Conservation (phyloP, 2,797 vertebrate species). For the Melanogrammus aeglefinus region DNA sequence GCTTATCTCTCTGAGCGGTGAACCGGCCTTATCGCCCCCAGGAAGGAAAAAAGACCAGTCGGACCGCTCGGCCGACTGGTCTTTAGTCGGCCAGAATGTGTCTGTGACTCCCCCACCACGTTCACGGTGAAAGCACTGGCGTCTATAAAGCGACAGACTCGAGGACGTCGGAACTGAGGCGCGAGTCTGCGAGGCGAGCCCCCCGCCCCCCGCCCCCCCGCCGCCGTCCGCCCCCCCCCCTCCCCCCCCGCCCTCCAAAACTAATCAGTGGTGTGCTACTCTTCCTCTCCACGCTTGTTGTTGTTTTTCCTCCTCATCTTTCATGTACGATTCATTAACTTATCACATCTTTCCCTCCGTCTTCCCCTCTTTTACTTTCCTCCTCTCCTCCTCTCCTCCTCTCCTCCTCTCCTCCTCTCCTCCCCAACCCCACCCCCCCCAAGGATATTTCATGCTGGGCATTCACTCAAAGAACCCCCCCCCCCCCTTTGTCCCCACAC, state of each 20-base stretch:
- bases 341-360: conserved; percentile 43
- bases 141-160: neutral
- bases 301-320: conserved; percentile 49
- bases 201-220: no score
- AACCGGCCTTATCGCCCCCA: neutral
- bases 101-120: neutral
- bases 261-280: conserved; percentile 28
- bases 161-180: no score
- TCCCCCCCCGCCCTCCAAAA: conserved; percentile 3
- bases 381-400: neutral
- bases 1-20: no score
- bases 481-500: neutral
- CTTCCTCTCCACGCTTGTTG: conserved; percentile 37
- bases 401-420: conserved; percentile 11
- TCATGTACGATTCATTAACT: conserved; percentile 65
- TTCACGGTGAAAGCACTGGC: neutral
- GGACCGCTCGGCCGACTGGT: neutral
- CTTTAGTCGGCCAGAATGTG: neutral
- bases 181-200: no score
- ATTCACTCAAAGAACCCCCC: neutral
- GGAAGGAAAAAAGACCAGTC: neutral
- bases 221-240: no score
- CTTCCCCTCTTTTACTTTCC: conserved; percentile 6
- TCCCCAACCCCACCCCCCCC: neutral
- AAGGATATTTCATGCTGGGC: neutral